phyloP scores from a whole-genome alignment of 2,113 vertebrate species.

The Gallinago jamesoni region DNA sequence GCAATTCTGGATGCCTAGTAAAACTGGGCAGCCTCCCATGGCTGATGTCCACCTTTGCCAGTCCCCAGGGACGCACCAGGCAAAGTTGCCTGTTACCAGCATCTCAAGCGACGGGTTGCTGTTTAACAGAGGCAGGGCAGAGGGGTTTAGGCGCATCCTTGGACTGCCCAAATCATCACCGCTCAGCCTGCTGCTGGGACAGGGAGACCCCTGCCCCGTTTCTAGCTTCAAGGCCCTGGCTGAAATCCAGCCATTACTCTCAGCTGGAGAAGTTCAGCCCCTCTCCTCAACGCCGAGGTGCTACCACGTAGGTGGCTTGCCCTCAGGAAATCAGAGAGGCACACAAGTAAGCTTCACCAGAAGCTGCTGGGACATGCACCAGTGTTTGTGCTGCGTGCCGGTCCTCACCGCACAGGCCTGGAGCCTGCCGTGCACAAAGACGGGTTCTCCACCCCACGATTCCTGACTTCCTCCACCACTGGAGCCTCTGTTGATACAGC shows the following conservation, averaged over 20 bases:
- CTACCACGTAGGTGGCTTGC: neutral
- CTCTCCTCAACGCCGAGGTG: neutral
- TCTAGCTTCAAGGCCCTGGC: neutral
- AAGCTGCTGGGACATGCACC: neutral
- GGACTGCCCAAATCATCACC: fast-evolving
- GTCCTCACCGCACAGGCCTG: neutral
- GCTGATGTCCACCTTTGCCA: neutral
- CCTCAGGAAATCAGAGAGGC: neutral
- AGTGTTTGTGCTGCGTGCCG: neutral
- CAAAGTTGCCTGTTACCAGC: neutral
- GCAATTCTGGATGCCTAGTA: neutral
- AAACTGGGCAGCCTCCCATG: neutral
- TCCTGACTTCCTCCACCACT: neutral
- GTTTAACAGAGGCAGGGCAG: neutral
- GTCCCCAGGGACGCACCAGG: neutral
- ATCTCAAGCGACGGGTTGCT: neutral
- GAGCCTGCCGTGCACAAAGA: neutral
- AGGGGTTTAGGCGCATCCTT: neutral
- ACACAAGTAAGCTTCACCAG: neutral
- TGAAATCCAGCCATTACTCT: neutral
- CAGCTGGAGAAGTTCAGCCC: neutral
- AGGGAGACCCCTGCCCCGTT: neutral
- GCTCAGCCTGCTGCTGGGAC: neutral
- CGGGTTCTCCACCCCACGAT: neutral
- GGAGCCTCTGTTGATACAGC: neutral